Conservation (phyloP, 2,797 vertebrate species). For the Micromesistius poutassou region DNA sequence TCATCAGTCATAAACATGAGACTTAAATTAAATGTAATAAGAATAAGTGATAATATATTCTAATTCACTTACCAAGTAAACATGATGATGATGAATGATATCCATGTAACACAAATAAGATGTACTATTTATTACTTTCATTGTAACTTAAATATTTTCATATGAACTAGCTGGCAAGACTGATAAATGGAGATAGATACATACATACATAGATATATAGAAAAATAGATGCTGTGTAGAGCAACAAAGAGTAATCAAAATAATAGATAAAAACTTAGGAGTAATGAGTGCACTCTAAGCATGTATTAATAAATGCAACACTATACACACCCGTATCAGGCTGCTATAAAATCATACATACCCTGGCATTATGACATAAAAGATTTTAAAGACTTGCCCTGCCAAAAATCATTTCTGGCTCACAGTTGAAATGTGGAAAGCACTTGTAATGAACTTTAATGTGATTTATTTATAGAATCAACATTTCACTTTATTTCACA, state of each 20-base stretch:
- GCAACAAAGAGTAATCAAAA: neutral
- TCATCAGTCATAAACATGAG: no score
- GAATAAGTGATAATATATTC: no score
- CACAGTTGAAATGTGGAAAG: neutral
- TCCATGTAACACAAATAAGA: neutral
- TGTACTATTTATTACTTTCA: neutral
- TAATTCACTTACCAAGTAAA: neutral
- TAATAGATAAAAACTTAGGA: neutral
- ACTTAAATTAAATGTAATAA: no score
- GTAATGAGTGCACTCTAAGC: neutral
- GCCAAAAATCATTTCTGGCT: neutral
- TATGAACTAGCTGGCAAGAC: no score
- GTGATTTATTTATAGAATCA: conserved; percentile 8
- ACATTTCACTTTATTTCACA: neutral
- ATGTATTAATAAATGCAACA: conserved; percentile 5
- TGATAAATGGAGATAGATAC: no score
- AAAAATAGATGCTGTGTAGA: no score
- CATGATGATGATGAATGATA: neutral
- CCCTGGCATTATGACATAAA: neutral
- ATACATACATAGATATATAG: no score
- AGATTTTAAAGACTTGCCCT: neutral
- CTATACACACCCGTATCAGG: neutral
- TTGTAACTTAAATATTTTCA: no score
- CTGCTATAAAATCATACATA: neutral
- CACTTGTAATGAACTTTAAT: neutral